phyloP scores from a whole-genome alignment of 2,888 invertebrate species.

The Acronicta leporina region DNA sequence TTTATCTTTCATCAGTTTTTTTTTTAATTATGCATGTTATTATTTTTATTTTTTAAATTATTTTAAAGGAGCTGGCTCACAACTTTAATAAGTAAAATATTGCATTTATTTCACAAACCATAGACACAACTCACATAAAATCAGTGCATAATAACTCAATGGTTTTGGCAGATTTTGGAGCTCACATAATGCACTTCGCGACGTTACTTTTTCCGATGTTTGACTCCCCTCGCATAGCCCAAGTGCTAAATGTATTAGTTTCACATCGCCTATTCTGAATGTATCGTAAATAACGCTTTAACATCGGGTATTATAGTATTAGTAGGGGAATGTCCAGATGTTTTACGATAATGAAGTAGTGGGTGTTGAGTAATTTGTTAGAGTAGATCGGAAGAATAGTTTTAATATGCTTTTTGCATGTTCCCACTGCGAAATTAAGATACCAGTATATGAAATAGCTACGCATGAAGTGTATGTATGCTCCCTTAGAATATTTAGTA shows the following conservation, averaged over 20 bases:
- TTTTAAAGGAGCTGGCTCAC: too few relatives aligned
- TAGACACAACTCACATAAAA: background rate
- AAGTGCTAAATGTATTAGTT: conserved; percentile 80
- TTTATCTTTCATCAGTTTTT: too few relatives aligned
- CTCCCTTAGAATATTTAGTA: too few relatives aligned
- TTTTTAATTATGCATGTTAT: too few relatives aligned
- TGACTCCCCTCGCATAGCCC: conserved; percentile 60
- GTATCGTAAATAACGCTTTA: conserved; percentile 70
- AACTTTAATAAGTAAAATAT: too few relatives aligned
- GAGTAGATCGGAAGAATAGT: conserved; percentile 43
- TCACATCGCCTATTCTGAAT: conserved; percentile 65
- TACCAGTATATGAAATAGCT: background rate
- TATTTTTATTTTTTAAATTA: too few relatives aligned
- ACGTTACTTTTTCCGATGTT: conserved; percentile 52
- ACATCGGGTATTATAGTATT: conserved; percentile 46
- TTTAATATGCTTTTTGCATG: conserved; percentile 41
- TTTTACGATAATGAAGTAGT: conserved; percentile 45
- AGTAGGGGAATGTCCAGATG: conserved; percentile 55
- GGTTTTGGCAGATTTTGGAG: conserved; percentile 54
- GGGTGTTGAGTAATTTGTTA: conserved; percentile 53
- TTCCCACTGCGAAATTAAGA: conserved; percentile 37
- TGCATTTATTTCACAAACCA: too few relatives aligned
- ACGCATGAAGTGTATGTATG: too few relatives aligned
- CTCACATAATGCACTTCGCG: conserved; percentile 57
- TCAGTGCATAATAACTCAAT: background rate